These are phyloP conservation scores for Hydractinia echinata DNA, from an alignment of 30 jellyfish, hydroid and myxozoan genomes.

Conservation along the genomic window DNA sequence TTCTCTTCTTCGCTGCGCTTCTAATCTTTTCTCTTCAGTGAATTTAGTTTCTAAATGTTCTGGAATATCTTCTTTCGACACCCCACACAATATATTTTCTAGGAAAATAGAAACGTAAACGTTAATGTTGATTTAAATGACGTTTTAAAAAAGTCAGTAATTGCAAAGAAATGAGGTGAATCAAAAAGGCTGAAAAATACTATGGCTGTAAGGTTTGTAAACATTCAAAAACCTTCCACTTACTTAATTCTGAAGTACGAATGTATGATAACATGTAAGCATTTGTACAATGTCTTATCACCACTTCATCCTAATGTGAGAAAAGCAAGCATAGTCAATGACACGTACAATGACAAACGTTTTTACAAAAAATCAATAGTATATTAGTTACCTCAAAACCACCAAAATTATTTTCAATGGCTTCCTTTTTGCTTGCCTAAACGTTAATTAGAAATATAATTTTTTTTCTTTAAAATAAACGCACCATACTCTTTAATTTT, in stretches of 20 bases:
- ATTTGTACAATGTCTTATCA: slow-evolving; percentile 88
- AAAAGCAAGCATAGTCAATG: not conserved
- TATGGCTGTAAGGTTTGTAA: no score
- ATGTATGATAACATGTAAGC: slow-evolving; percentile 92
- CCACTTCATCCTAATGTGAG: slow-evolving; percentile 57
- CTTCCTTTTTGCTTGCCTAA: slow-evolving; percentile 91
- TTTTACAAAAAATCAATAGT: not conserved
- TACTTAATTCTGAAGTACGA: slow-evolving; percentile 63
- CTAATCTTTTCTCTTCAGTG: slow-evolving; percentile 92
- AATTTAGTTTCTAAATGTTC: slow-evolving; percentile 82
- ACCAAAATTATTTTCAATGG: slow-evolving; percentile 88
- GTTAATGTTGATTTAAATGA: not conserved
- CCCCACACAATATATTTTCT: slow-evolving; percentile 74
- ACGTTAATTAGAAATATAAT: not conserved
- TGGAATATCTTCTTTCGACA: slow-evolving; percentile 73
- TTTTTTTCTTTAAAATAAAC: not conserved
- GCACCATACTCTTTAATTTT: not conserved
- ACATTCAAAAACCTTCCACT: slow-evolving; percentile 5
- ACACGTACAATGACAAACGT: not conserved
- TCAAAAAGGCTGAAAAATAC: not conserved
- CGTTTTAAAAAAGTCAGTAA: no score
- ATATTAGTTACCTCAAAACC: slow-evolving; percentile 76
- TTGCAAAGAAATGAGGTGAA: not conserved
- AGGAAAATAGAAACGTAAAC: not conserved
- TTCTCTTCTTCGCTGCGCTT: slow-evolving; percentile 92